Conservation (phyloP, 2,888 invertebrate genomes). For the Yponomeuta sedellus region DNA sequence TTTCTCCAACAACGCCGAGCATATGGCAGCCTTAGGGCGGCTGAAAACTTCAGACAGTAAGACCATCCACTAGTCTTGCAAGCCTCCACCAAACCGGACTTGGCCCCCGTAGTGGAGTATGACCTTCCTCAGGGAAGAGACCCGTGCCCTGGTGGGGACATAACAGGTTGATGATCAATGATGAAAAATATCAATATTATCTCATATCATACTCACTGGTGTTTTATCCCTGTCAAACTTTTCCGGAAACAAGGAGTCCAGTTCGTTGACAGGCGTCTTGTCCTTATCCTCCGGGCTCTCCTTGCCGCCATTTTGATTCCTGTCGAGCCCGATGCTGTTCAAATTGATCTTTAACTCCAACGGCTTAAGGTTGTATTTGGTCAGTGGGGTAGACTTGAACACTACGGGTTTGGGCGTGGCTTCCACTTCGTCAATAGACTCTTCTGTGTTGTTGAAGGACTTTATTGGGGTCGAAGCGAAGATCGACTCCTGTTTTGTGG, state of each 20-base stretch:
- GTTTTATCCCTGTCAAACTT: constrained; percentile 58
- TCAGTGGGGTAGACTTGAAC: constrained; percentile 54
- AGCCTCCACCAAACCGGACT: too few species aligned
- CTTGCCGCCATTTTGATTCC: constrained; percentile 48
- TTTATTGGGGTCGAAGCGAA: constrained; percentile 14
- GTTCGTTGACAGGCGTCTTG: constrained; percentile 51
- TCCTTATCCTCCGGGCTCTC: constrained; percentile 63
- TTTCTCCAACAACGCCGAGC: too few species aligned
- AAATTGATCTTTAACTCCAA: constrained; percentile 73
- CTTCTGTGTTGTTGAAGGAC: background rate
- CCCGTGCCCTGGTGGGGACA: too few species aligned
- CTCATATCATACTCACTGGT: constrained; percentile 42
- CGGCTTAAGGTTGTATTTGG: constrained; percentile 69
- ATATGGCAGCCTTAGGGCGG: too few species aligned
- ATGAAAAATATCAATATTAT: background rate
- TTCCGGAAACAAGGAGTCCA: constrained; percentile 37
- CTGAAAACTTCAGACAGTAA: too few species aligned
- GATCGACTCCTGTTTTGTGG: constrained; percentile 3
- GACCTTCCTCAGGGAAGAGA: too few species aligned
- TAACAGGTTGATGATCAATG: too few species aligned
- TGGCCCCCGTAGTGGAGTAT: too few species aligned
- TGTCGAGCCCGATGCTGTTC: constrained; percentile 50
- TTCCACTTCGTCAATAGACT: background rate
- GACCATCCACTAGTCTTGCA: too few species aligned
- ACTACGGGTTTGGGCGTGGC: constrained; percentile 24